These are phyloP conservation scores for Orycteropus afer DNA, from an alignment of 2,113 vertebrate genomes.

Conservation along the genomic window DNA sequence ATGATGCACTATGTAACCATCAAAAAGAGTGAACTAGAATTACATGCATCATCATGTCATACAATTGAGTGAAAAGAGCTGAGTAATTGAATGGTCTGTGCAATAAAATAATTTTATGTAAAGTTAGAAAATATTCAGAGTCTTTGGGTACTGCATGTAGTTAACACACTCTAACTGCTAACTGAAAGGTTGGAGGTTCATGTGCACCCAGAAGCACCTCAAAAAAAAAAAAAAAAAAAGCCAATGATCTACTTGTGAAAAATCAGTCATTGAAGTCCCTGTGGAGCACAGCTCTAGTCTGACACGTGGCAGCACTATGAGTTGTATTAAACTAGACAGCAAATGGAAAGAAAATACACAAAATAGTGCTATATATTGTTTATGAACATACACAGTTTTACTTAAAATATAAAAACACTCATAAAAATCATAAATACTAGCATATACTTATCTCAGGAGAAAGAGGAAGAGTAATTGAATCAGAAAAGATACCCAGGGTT, in stretches of 20 bases:
- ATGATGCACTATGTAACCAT: neutral
- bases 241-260: too few relatives aligned
- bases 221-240: too few relatives aligned
- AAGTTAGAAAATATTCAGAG: neutral
- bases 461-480: neutral
- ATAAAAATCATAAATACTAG: neutral
- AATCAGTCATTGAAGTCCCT: too few relatives aligned
- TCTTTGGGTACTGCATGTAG: too few relatives aligned
- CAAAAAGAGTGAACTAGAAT: constrained; percentile 10
- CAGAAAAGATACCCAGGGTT: neutral
- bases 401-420: neutral
- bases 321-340: too few relatives aligned
- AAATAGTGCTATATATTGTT: neutral
- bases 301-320: too few relatives aligned
- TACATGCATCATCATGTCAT: neutral
- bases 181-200: too few relatives aligned
- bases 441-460: neutral
- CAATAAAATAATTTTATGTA: neutral
- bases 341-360: neutral
- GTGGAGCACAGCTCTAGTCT: too few relatives aligned
- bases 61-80: neutral
- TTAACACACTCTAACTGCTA: too few relatives aligned
- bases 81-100: neutral
- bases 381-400: neutral
- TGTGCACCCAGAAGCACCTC: too few relatives aligned